phyloP scores from a whole-genome alignment of 2,113 vertebrate genomes.

The Anolis carolinensis region DNA sequence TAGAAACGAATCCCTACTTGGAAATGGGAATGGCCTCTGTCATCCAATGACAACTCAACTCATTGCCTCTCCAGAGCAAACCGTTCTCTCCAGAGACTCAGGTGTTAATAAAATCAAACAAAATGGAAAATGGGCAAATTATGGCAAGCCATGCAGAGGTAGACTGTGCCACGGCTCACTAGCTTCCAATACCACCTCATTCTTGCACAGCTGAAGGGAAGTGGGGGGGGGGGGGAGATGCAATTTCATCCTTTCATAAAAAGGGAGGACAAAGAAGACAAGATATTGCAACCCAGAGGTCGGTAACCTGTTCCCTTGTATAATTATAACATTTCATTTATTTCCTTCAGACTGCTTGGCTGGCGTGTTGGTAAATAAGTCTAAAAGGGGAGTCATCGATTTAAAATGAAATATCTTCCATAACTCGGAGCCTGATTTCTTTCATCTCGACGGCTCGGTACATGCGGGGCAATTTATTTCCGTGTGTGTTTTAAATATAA shows the following conservation, averaged over 20 bases:
- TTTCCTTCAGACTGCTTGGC: constrained; percentile 73
- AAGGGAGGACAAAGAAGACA: constrained; percentile 91
- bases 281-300: constrained; percentile 96
- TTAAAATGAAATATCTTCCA: constrained; percentile 49
- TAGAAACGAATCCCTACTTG: not conserved
- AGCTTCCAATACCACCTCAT: constrained; percentile 89
- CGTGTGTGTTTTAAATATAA: not conserved
- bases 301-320: constrained; percentile 86
- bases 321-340: constrained; percentile 97
- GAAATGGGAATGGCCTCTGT: constrained; percentile 73
- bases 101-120: constrained; percentile 93
- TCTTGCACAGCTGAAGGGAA: constrained; percentile 78
- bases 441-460: constrained; percentile 13
- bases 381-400: constrained; percentile 38
- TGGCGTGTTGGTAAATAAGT: constrained; percentile 72
- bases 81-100: constrained; percentile 83
- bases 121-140: constrained; percentile 84
- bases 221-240: constrained; percentile 77
- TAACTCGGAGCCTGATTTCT: constrained; percentile 39
- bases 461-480: constrained; percentile 8
- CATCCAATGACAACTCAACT: constrained; percentile 84
- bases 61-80: constrained; percentile 76
- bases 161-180: constrained; percentile 85
- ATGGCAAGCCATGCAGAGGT: constrained; percentile 79
- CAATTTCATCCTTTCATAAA: constrained; percentile 86